Conservation (phyloP, 2,113 vertebrate genomes). For the Platanista minor region DNA sequence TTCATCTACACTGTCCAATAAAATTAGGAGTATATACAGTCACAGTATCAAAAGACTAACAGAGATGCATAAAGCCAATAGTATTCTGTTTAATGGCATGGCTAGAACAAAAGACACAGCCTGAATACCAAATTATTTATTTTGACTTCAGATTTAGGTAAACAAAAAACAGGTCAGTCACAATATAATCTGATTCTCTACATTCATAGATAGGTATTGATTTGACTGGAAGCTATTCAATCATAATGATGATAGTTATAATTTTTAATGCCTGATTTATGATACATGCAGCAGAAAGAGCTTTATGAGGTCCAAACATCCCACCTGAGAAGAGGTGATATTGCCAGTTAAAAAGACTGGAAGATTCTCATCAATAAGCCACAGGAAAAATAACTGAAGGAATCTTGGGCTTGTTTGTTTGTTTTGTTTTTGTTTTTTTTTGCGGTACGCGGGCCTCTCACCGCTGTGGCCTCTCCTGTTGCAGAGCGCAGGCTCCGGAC, state of each 20-base stretch:
- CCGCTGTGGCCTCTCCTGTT: too few relatives aligned
- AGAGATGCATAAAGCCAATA: neutral
- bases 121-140: neutral
- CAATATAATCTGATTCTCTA: neutral
- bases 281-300: neutral
- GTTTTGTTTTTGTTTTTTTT: too few relatives aligned
- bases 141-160: neutral
- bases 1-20: neutral
- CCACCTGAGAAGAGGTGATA: neutral
- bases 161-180: neutral
- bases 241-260: neutral
- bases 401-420: neutral
- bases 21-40: neutral
- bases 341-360: neutral
- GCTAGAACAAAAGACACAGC: neutral
- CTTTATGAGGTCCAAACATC: neutral
- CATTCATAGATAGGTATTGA: neutral
- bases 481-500: too few relatives aligned
- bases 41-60: neutral
- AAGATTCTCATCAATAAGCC: neutral
- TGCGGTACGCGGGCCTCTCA: too few relatives aligned
- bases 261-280: neutral
- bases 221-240: neutral
- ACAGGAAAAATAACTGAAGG: neutral
- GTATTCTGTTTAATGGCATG: neutral